Evolutionary conservation across 2,113 vertebrate genomes (phyloP).

Genomic region (Polyodon spathula): DNA sequence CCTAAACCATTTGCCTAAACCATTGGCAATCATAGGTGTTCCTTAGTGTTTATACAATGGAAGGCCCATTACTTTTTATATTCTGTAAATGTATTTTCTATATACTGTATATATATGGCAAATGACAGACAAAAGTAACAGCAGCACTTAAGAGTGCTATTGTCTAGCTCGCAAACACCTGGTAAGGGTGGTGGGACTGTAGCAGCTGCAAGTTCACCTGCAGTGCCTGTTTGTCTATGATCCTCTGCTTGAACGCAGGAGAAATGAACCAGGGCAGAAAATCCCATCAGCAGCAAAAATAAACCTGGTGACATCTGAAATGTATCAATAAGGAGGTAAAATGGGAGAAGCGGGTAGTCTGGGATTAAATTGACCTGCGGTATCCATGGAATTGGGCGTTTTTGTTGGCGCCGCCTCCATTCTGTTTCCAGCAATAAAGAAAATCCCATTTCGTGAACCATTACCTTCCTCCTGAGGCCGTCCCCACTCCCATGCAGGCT

Average conservation of each 20-base stretch:
- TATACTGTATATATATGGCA: too few relatives aligned
- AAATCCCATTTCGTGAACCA: constrained; percentile 54
- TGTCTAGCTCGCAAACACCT: too few relatives aligned
- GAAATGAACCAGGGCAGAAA: not conserved
- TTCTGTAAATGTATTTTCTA: too few relatives aligned
- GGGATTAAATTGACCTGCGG: constrained; percentile 6
- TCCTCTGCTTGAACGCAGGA: not conserved
- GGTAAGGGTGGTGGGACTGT: not conserved
- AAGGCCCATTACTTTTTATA: too few relatives aligned
- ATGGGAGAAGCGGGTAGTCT: too few relatives aligned
- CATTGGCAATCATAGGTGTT: too few relatives aligned
- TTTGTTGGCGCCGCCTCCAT: not conserved
- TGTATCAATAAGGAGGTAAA: constrained; percentile 6
- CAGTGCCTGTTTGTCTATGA: too few relatives aligned
- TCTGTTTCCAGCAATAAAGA: constrained; percentile 35
- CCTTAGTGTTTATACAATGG: too few relatives aligned
- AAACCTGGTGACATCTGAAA: constrained; percentile 1
- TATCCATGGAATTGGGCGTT: not conserved
- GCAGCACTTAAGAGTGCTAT: too few relatives aligned
- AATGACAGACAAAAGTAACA: too few relatives aligned
- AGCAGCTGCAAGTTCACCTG: not conserved
- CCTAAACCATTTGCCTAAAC: too few relatives aligned
- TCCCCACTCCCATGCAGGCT: constrained; percentile 4
- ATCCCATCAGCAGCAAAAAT: not conserved
- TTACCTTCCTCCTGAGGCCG: constrained; percentile 35